Conservation (phyloP, 2,888 invertebrate genomes). For the Sphaerophoria rueppellii region DNA sequence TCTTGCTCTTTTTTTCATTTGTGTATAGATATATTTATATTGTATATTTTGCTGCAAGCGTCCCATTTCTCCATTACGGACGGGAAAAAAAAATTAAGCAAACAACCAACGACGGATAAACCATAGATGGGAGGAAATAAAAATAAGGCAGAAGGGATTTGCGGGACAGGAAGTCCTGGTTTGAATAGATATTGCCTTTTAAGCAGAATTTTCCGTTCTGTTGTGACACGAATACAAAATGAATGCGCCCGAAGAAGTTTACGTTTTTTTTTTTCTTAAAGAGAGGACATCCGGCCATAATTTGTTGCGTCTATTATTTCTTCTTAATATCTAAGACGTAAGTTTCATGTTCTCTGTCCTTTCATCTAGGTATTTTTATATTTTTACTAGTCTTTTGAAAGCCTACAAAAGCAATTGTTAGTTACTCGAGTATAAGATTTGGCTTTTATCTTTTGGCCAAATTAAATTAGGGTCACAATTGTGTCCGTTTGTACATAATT, state of each 20-base stretch:
- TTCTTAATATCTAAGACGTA: conserved; percentile 16
- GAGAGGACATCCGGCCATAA: conserved; percentile 49
- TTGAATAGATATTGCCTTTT: conserved; percentile 69
- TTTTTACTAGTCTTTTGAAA: not conserved
- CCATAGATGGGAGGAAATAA: not conserved
- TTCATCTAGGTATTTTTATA: not conserved
- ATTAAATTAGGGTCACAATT: not conserved
- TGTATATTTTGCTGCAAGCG: conserved; percentile 26
- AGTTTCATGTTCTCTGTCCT: conserved; percentile 1
- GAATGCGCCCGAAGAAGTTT: conserved; percentile 41
- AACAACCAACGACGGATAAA: conserved; percentile 29
- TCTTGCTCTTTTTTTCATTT: conserved; percentile 19
- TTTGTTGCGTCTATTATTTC: conserved; percentile 60
- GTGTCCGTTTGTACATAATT: not conserved
- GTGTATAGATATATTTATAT: too few relatives aligned
- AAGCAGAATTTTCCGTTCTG: conserved; percentile 64
- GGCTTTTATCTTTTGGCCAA: not conserved
- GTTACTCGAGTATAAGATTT: not conserved
- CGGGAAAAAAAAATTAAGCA: conserved; percentile 17
- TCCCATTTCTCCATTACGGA: conserved; percentile 19
- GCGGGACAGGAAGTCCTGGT: conserved; percentile 44
- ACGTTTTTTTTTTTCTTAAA: conserved; percentile 31
- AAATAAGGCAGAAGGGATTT: conserved; percentile 17
- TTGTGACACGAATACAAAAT: conserved; percentile 67
- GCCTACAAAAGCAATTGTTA: not conserved